Base-by-base conservation (phyloP, 2,113 vertebrate genomes). In the Callionymus lyra region DNA sequence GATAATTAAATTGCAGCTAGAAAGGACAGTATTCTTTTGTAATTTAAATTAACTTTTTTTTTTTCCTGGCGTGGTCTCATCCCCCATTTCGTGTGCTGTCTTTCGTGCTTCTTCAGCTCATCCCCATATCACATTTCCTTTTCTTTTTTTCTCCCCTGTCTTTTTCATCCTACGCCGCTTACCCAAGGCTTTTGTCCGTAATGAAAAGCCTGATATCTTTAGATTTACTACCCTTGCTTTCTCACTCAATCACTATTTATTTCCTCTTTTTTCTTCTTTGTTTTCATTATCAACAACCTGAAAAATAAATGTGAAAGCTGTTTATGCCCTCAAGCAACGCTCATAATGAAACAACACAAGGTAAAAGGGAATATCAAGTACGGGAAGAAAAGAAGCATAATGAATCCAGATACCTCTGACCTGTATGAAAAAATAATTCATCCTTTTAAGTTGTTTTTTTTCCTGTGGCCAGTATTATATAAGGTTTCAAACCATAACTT, bases 1-100 rank as follows among this genome's bases (percentile, higher is more conserved):
- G 79, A 87, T 87, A 87, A 84, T 84, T 86, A 81, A 84, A 80
- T 75, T 81, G 72, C 81, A 76, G 72, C 58, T 74, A 74, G 77
- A 88, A 84, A 82, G 82, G 69, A 79, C 65, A 51, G 66, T 68
- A 77, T 86, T 84, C 84, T 88, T 86, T 88, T 86, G 82, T 85
- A 83, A 86, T 88, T 88, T 85, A 87, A 87, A 87, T 87, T 73
- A 84, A 82, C 62, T 74, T 77, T 79, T 63, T 68, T 44, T 34
- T 43, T 55, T 45, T 38, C 36, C 37, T 34, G 44, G 49, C 56
- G 53, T 51, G 54, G 53, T 55, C 67, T 79, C 55, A 53, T 59
- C 66, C 56, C 71, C 43, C 51, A 59, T 55, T 65, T 69, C 63
- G 50, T 41, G 32, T 57, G 51, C 65, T 54, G 57, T 63, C 52